Evolutionary conservation across 2,888 invertebrate species (phyloP).

Genomic region (Brachycybe producta): DNA sequence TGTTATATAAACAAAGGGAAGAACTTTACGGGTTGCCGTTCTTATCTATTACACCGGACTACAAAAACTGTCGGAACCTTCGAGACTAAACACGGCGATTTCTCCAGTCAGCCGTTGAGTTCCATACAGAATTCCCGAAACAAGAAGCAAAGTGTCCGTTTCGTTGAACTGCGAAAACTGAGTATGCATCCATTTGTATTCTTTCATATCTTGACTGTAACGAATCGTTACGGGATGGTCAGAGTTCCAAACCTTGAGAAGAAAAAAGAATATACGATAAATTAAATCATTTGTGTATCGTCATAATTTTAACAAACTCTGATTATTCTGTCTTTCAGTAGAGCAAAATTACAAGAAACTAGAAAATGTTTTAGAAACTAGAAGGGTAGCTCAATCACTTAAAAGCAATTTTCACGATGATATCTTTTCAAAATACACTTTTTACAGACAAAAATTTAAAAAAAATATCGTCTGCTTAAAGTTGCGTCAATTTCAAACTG

Average conservation of each 20-base stretch:
- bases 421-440: too few species aligned
- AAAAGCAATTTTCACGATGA: too few species aligned
- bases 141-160: constrained; percentile 60
- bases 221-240: constrained; percentile 53
- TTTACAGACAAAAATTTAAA: too few species aligned
- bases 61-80: constrained; percentile 37
- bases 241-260: constrained; percentile 57
- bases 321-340: too few species aligned
- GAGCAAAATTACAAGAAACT: too few species aligned
- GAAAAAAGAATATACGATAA: constrained; percentile 1
- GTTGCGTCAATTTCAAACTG: too few species aligned
- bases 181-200: constrained; percentile 71
- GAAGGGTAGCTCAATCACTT: too few species aligned
- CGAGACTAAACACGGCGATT: constrained; percentile 69
- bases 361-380: too few species aligned
- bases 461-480: too few species aligned
- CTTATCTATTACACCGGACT: not conserved
- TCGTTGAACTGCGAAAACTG: constrained; percentile 76
- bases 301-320: not conserved
- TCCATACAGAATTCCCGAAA: constrained; percentile 73
- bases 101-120: constrained; percentile 67
- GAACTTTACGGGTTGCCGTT: too few species aligned
- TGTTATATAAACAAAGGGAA: constrained; percentile 27
- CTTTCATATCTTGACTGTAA: constrained; percentile 62
- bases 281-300: constrained; percentile 9